phyloP scores from a whole-genome alignment of 2,888 invertebrate species.

The Drosophila cognata region DNA sequence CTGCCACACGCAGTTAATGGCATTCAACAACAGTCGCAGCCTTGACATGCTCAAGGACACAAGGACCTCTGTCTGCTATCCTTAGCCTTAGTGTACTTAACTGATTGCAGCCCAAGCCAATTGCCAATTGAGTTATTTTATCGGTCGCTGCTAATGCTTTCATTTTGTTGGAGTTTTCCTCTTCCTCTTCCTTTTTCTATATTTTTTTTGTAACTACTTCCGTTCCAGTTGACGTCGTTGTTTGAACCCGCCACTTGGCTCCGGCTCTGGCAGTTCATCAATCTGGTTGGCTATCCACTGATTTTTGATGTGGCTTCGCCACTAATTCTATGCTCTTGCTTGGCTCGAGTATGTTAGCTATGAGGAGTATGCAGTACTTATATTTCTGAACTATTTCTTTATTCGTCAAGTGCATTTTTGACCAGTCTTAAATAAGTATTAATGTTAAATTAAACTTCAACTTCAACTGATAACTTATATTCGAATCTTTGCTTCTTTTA shows the following conservation, averaged over 20 bases:
- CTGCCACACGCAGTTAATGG: conserved; percentile 84
- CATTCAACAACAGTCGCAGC: conserved; percentile 31
- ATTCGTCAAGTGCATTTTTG: not conserved
- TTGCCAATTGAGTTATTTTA: conserved; percentile 63
- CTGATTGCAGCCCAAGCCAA: conserved; percentile 29
- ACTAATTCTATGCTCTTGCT: conserved; percentile 30
- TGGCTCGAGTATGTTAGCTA: not conserved
- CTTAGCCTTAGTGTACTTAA: conserved; percentile 13
- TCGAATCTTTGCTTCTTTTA: not conserved
- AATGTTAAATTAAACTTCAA: too few species aligned
- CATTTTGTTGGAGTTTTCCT: conserved; percentile 36
- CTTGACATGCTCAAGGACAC: conserved; percentile 63
- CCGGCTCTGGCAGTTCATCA: conserved; percentile 31
- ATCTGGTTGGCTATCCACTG: conserved; percentile 30
- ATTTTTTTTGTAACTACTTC: conserved; percentile 55
- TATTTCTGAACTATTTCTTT: not conserved
- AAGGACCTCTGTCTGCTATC: conserved; percentile 12
- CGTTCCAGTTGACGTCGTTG: conserved; percentile 48
- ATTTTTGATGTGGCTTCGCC: conserved; percentile 66
- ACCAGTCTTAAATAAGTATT: too few species aligned
- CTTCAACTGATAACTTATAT: not conserved
- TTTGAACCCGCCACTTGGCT: conserved; percentile 9
- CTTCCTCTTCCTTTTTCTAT: not conserved
- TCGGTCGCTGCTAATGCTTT: conserved; percentile 58
- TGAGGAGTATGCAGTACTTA: not conserved